Evolutionary conservation across 1,140 invertebrate genomes (phyloP).

Genomic region (Saccostrea echinata): DNA sequence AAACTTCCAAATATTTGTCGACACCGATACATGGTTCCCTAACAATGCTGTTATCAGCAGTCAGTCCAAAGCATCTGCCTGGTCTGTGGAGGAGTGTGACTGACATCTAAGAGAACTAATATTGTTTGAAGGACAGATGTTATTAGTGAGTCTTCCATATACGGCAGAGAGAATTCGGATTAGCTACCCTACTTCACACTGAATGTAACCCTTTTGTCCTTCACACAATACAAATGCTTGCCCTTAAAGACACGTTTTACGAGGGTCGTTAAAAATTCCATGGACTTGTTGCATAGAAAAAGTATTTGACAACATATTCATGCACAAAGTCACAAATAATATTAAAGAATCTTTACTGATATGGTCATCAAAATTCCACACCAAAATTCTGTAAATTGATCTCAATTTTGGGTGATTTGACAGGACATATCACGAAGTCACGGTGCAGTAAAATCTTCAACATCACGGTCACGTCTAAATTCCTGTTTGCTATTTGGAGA

Average conservation of each 20-base stretch:
- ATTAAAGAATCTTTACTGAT: too few species aligned
- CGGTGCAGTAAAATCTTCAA: too few species aligned
- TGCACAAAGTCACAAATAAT: too few species aligned
- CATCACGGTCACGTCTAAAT: too few species aligned
- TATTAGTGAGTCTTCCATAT: background rate
- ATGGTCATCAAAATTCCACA: too few species aligned
- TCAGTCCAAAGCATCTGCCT: background rate
- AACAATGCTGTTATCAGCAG: background rate
- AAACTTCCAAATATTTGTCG: background rate
- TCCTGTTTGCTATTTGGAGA: too few species aligned
- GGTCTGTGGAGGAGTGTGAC: background rate
- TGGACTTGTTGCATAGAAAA: too few species aligned
- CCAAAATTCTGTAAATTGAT: too few species aligned
- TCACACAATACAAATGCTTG: background rate
- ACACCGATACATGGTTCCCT: background rate
- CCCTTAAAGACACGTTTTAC: background rate
- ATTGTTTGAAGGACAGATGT: background rate
- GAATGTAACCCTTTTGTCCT: constrained; percentile 10
- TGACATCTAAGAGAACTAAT: background rate
- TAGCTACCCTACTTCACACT: background rate
- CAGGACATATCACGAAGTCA: too few species aligned
- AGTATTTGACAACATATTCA: too few species aligned
- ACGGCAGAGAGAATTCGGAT: constrained; percentile 4
- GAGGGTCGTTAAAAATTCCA: too few species aligned
- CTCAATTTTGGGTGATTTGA: too few species aligned